Conservation (phyloP, 2,113 vertebrate species). For the Atherinomorus stipes region DNA sequence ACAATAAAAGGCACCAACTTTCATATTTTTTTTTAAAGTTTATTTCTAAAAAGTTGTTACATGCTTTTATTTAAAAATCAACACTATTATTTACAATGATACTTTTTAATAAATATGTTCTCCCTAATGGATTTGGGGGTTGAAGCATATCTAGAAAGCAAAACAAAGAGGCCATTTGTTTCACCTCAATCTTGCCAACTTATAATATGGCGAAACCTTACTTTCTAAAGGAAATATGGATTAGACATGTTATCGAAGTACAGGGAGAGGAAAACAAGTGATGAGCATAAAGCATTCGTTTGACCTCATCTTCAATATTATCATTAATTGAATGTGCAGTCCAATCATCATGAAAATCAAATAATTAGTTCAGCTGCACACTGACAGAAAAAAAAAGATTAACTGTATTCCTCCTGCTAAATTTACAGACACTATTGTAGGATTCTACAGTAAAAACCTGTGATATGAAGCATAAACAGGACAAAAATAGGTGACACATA, state of each 20-base stretch:
- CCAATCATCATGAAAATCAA: conserved; percentile 4
- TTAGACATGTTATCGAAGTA: conserved; percentile 54
- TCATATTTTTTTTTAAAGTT: conserved; percentile 56
- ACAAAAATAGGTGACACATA: conserved; percentile 15
- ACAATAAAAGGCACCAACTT: conserved; percentile 10
- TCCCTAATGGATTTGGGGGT: conserved; percentile 49
- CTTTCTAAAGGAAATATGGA: conserved; percentile 42
- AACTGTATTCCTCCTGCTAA: not conserved
- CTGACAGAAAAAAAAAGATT: not conserved
- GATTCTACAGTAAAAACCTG: conserved; percentile 23
- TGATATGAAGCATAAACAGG: conserved; percentile 36
- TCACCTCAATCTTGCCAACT: conserved; percentile 35
- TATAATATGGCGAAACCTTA: conserved; percentile 41
- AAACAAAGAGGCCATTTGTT: conserved; percentile 23
- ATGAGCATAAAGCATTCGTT: conserved; percentile 19
- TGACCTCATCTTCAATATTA: conserved; percentile 31
- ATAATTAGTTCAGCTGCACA: conserved; percentile 14
- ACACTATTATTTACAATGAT: conserved; percentile 79
- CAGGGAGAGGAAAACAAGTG: conserved; percentile 26
- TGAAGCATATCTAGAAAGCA: conserved; percentile 62
- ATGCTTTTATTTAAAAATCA: conserved; percentile 76
- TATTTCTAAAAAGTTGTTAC: conserved; percentile 78
- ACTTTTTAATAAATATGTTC: conserved; percentile 76
- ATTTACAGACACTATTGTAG: conserved; percentile 4
- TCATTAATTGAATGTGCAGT: conserved; percentile 18